These are phyloP conservation scores for Epizoanthus illoricatus DNA, from an alignment of 92 coral and sea anemone genomes.

Conservation along the genomic window DNA sequence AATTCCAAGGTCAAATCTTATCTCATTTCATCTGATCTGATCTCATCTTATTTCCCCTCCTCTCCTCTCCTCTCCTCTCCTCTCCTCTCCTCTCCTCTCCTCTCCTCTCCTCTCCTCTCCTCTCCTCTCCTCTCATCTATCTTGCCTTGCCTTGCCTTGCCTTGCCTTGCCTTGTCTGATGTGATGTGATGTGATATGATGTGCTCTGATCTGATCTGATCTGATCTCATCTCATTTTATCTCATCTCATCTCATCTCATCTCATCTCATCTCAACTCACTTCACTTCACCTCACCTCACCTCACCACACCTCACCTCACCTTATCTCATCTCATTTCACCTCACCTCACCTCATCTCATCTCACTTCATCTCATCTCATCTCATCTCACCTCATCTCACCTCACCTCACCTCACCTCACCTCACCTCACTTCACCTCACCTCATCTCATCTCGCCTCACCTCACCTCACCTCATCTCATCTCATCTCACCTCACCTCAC, in stretches of 20 bases:
- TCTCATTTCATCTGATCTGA: no score
- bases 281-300: neutral
- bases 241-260: no score
- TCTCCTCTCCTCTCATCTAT: no score
- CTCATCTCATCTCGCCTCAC: conserved; percentile 15
- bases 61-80: no score
- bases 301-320: neutral
- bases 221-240: neutral
- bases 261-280: neutral
- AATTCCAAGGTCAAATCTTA: no score
- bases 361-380: conserved; percentile 5
- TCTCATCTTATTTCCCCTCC: no score
- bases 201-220: neutral
- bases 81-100: no score
- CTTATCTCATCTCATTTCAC: neutral
- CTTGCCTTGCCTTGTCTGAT: no score
- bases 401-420: conserved; percentile 23
- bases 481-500: no score
- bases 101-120: no score
- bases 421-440: neutral
- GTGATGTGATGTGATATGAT: no score
- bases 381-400: neutral
- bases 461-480: neutral
- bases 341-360: conserved; percentile 18
- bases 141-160: no score